These are phyloP conservation scores for Axea sp. DNA, from an alignment of 2,888 invertebrate genomes.

Conservation along the genomic window DNA sequence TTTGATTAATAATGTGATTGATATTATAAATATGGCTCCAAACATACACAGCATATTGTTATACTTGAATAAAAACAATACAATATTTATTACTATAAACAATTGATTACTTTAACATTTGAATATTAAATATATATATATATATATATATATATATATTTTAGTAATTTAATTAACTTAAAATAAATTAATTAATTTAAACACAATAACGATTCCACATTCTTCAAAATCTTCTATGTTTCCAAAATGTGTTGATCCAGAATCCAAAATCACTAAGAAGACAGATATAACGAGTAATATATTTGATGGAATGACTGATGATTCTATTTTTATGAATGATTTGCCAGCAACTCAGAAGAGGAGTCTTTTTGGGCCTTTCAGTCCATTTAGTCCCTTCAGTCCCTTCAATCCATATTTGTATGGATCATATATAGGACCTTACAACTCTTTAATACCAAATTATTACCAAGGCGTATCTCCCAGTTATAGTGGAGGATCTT, in stretches of 20 bases:
- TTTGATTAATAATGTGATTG: too few species aligned
- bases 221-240: slow-evolving; percentile 71
- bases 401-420: slow-evolving; percentile 19
- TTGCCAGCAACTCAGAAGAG: slow-evolving; percentile 55
- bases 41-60: too few species aligned
- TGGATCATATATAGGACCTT: slow-evolving; percentile 35
- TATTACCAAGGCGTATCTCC: slow-evolving; percentile 28
- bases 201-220: slow-evolving; percentile 68
- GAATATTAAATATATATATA: too few species aligned
- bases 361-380: slow-evolving; percentile 66
- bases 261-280: slow-evolving; percentile 72
- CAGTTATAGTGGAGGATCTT: slow-evolving; percentile 12
- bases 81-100: too few species aligned
- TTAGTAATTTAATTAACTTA: too few species aligned
- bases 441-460: slow-evolving; percentile 35
- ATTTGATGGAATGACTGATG: slow-evolving; percentile 65
- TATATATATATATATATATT: too few species aligned
- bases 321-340: slow-evolving; percentile 3
- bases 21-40: too few species aligned
- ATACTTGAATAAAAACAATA: too few species aligned
- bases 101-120: too few species aligned
- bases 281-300: slow-evolving; percentile 72
- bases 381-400: slow-evolving; percentile 49
- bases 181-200: too few species aligned
- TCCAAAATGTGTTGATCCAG: slow-evolving; percentile 75